A percentile compares a stretch with the other conserved stretches of the same genome.
phyloP scores from a whole-genome alignment of 2,888 invertebrate genomes.

The Lasioglossum malachurum region DNA sequence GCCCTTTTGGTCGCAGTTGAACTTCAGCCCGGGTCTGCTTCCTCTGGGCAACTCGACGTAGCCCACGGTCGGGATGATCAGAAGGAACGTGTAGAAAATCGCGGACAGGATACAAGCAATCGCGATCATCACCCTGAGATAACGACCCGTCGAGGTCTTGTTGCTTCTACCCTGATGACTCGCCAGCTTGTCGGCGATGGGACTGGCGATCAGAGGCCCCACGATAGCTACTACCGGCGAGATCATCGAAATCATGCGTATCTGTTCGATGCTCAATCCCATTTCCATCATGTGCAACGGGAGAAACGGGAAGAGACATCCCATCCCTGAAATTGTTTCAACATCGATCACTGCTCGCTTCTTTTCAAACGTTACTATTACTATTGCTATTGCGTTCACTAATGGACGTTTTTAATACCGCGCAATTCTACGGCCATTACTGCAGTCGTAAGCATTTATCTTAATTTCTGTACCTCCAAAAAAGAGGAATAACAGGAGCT shows the following conservation, averaged over 20 bases:
- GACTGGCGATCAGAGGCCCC: constrained; percentile 92
- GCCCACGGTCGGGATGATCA: constrained; percentile 89
- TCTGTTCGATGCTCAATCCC: constrained; percentile 91
- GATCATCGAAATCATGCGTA: constrained; percentile 91
- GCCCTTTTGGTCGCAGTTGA: constrained; percentile 90
- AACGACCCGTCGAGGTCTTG: constrained; percentile 87
- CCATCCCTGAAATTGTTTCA: constrained; percentile 88
- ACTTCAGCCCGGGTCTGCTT: constrained; percentile 89
- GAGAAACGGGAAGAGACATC: constrained; percentile 93
- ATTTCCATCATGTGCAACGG: constrained; percentile 91
- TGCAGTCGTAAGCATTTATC: too few species aligned
- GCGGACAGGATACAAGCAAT: constrained; percentile 89
- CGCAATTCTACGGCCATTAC: too few species aligned
- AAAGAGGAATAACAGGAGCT: constrained; percentile 93
- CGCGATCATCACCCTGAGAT: constrained; percentile 89
- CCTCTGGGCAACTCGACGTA: constrained; percentile 86
- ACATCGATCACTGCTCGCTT: not conserved
- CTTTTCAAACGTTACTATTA: not conserved
- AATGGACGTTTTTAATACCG: not conserved
- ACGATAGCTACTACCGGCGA: constrained; percentile 92
- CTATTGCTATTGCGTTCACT: not conserved
- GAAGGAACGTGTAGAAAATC: constrained; percentile 89
- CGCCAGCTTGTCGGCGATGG: constrained; percentile 91
- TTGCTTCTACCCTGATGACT: constrained; percentile 84
- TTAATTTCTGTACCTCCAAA: constrained; percentile 88